Evolutionary conservation across 2,888 invertebrate genomes (phyloP).

Genomic region (Mesorhabditis sp.): DNA sequence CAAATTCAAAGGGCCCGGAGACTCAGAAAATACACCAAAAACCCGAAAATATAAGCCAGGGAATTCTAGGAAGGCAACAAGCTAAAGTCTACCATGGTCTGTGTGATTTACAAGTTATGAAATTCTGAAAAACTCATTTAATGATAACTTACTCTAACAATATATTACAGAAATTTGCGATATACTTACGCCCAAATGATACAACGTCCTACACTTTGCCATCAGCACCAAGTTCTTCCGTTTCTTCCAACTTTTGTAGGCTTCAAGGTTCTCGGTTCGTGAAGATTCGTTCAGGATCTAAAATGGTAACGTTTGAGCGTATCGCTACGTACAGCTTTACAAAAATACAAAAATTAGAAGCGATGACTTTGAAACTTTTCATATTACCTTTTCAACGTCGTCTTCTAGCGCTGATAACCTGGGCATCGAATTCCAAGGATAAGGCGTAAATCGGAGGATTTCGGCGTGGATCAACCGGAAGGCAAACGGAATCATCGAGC

Average conservation of each 20-base stretch:
- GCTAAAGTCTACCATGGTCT: no score
- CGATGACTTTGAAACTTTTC: not conserved
- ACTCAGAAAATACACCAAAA: no score
- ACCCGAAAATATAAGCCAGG: no score
- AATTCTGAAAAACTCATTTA: not conserved
- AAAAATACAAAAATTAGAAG: not conserved
- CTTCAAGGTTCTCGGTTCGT: not conserved
- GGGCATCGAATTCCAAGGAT: not conserved
- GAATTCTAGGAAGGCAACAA: no score
- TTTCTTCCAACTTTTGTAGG: not conserved
- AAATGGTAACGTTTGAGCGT: not conserved
- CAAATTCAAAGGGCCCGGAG: no score
- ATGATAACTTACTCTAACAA: not conserved
- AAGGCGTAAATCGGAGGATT: constrained; percentile 71
- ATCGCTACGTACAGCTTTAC: no score
- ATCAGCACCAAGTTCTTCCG: not conserved
- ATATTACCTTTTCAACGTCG: not conserved
- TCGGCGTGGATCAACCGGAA: constrained; percentile 83
- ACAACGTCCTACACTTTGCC: not conserved
- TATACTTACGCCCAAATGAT: not conserved
- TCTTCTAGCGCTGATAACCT: not conserved
- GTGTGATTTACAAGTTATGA: not conserved
- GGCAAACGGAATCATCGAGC: constrained; percentile 87
- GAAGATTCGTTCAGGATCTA: not conserved
- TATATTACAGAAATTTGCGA: no score